phyloP scores from a whole-genome alignment of 64 coral and sea anemone genomes.

The Acropora yongei region DNA sequence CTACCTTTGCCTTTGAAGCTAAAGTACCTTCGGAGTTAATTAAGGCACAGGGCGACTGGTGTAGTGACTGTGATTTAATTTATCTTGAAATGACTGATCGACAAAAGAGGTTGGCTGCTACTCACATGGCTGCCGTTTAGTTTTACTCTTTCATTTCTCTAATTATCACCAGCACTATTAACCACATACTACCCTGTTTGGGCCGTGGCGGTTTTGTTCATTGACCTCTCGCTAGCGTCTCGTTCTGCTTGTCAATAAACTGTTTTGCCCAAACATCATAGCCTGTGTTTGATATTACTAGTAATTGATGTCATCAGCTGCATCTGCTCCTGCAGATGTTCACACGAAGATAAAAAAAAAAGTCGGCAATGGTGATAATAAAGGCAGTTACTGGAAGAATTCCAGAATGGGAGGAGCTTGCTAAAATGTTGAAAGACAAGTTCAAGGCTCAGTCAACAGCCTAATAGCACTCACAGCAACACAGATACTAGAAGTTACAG shows the following conservation, averaged over 20 bases:
- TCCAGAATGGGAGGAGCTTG: not conserved
- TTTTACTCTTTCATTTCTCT: not conserved
- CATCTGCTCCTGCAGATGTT: not conserved
- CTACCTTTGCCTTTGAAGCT: slow-evolving; percentile 32
- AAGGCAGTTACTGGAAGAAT: not conserved
- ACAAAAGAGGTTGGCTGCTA: not conserved
- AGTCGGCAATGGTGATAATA: slow-evolving; percentile 1
- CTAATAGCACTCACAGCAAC: not conserved
- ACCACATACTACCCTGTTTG: not conserved
- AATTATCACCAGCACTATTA: not conserved
- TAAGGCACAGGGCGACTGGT: slow-evolving; percentile 39
- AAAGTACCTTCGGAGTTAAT: slow-evolving; percentile 6
- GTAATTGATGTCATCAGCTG: not conserved
- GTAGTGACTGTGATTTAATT: not conserved
- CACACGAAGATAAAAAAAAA: not conserved
- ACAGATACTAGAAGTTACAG: not conserved
- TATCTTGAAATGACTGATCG: slow-evolving; percentile 30
- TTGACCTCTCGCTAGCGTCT: too few relatives aligned
- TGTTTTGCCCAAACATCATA: too few relatives aligned
- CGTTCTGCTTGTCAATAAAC: too few relatives aligned
- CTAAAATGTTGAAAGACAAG: slow-evolving; percentile 5
- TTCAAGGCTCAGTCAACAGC: not conserved
- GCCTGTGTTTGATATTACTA: too few relatives aligned
- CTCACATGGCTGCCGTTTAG: not conserved
- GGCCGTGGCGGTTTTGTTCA: not conserved